A percentile compares a stretch with the other conserved stretches of the same genome.
Conservation (phyloP, 2,797 vertebrate species). For the Amniataba percoides region DNA sequence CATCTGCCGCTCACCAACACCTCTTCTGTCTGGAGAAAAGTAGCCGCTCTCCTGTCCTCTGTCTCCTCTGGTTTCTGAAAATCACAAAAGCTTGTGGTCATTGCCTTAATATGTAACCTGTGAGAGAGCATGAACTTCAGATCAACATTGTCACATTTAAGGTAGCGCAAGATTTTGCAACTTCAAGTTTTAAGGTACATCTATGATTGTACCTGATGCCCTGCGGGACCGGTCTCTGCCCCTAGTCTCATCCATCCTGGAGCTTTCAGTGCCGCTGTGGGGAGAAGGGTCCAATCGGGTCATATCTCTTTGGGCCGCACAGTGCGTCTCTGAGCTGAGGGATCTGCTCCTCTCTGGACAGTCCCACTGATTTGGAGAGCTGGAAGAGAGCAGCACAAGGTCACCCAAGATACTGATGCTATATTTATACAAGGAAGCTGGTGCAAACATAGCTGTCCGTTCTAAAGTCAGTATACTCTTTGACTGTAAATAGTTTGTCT, state of each 20-base stretch:
- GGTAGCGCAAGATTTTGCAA: neutral
- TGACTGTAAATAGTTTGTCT: neutral
- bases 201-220: slow-evolving; percentile 75
- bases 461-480: neutral
- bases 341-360: slow-evolving; percentile 51
- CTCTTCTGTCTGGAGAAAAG: slow-evolving; percentile 84
- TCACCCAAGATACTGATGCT: neutral
- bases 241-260: slow-evolving; percentile 81
- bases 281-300: slow-evolving; percentile 80
- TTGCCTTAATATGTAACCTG: neutral
- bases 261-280: slow-evolving; percentile 57
- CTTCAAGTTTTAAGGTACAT: neutral
- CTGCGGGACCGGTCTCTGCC: slow-evolving; percentile 75
- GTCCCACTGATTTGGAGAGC: slow-evolving; percentile 53
- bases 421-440: neutral
- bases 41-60: slow-evolving; percentile 82
- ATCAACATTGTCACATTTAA: neutral
- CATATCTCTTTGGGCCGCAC: slow-evolving; percentile 72
- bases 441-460: neutral
- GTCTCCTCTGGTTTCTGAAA: slow-evolving; percentile 77
- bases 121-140: slow-evolving; percentile 7
- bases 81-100: slow-evolving; percentile 26
- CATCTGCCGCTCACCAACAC: slow-evolving; percentile 57
- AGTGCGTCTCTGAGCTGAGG: slow-evolving; percentile 50
- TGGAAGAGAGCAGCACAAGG: slow-evolving; percentile 27